Conservation (phyloP, 2,797 vertebrate genomes). For the Xerus rutilus region DNA sequence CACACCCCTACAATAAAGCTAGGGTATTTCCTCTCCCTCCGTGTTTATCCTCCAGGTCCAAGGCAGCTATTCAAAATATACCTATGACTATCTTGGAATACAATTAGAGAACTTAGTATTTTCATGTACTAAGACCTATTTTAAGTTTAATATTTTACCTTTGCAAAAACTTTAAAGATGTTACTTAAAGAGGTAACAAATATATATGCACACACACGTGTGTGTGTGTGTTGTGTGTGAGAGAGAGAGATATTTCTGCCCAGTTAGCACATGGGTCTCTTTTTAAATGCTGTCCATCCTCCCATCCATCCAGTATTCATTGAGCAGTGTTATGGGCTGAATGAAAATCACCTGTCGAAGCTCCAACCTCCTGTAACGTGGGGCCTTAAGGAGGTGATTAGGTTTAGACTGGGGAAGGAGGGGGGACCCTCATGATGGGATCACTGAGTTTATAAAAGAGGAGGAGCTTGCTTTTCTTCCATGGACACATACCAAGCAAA, state of each 20-base stretch:
- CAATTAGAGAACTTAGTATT: slow-evolving; percentile 92
- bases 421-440: background rate
- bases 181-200: slow-evolving; percentile 89
- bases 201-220: no score
- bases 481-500: background rate
- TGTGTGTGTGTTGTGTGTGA: no score
- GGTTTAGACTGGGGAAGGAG: background rate
- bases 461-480: background rate
- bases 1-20: background rate
- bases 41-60: background rate
- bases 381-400: background rate
- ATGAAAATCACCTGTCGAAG: background rate
- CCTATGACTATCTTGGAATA: slow-evolving; percentile 91
- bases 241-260: background rate
- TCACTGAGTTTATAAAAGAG: background rate
- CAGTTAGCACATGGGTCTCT: background rate
- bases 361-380: background rate
- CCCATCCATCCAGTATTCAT: background rate
- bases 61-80: background rate
- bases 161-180: slow-evolving; percentile 94
- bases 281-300: background rate
- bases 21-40: background rate
- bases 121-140: slow-evolving; percentile 94
- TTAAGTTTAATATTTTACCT: slow-evolving; percentile 95
- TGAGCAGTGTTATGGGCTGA: background rate